phyloP scores from a whole-genome alignment of 2,113 vertebrate genomes.

The Melanerpes aurifrons region DNA sequence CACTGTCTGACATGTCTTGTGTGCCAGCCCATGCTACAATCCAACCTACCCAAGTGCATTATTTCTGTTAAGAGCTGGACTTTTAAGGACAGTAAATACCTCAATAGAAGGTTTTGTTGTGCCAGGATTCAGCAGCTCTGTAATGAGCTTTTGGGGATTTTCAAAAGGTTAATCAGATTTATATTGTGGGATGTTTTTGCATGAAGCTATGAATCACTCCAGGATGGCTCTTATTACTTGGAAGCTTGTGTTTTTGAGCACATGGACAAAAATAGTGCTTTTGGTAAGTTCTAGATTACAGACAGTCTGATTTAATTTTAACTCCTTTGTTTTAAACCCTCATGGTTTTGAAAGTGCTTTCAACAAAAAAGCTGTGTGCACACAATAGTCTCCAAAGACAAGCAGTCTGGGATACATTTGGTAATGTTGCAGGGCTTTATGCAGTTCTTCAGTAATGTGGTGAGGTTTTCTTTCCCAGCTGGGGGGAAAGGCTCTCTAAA shows the following conservation, averaged over 20 bases:
- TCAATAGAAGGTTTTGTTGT: conserved; percentile 28
- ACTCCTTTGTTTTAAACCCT: background rate
- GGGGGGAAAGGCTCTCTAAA: background rate
- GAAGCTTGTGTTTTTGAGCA: conserved; percentile 35
- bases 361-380: background rate
- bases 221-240: conserved; percentile 65
- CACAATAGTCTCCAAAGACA: background rate
- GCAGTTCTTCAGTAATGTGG: background rate
- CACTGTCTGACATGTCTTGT: background rate
- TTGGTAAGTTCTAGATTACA: conserved; percentile 23
- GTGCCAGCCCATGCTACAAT: conserved; percentile 28
- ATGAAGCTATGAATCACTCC: conserved; percentile 69
- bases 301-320: conserved; percentile 25
- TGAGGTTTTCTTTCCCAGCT: background rate
- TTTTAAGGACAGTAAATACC: conserved; percentile 38
- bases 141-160: conserved; percentile 67
- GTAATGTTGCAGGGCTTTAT: background rate
- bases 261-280: conserved; percentile 59
- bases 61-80: conserved; percentile 30
- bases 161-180: conserved; percentile 72
- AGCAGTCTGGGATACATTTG: background rate
- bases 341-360: background rate
- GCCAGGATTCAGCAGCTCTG: conserved; percentile 51
- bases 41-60: background rate
- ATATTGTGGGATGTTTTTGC: conserved; percentile 69